phyloP scores from a whole-genome alignment of 2,113 vertebrate genomes.

The Neodontobutis hainanensis region DNA sequence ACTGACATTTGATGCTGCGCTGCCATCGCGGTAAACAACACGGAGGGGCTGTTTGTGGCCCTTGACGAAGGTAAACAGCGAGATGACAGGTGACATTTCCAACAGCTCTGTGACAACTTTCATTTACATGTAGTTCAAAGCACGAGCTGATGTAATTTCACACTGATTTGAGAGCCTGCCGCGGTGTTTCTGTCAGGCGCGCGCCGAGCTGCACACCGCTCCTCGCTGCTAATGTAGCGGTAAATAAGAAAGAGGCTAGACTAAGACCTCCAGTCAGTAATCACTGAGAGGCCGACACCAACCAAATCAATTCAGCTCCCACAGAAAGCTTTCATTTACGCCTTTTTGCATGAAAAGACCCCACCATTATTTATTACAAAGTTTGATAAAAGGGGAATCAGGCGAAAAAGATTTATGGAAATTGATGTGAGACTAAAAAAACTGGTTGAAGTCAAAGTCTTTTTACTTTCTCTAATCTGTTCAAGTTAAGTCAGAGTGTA shows the following conservation, averaged over 20 bases:
- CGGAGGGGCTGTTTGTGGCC: constrained; percentile 16
- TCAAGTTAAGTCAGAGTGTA: neutral
- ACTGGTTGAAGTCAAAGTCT: constrained; percentile 1
- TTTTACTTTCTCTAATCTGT: neutral
- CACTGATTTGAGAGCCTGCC: constrained; percentile 59
- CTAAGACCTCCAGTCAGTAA: constrained; percentile 66
- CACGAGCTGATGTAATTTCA: constrained; percentile 68
- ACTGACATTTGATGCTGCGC: neutral
- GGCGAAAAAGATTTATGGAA: constrained; percentile 6
- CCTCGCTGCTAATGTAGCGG: constrained; percentile 62
- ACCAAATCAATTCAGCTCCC: constrained; percentile 58
- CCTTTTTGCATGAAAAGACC: constrained; percentile 50
- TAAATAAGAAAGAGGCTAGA: constrained; percentile 66
- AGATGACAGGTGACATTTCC: constrained; percentile 68
- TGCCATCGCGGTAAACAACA: constrained; percentile 35
- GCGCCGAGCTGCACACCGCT: constrained; percentile 22
- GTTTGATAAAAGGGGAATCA: constrained; percentile 18
- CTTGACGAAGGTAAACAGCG: constrained; percentile 43
- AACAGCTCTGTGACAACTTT: constrained; percentile 56
- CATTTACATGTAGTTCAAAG: constrained; percentile 69
- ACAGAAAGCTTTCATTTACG: constrained; percentile 51
- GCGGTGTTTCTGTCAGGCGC: constrained; percentile 42
- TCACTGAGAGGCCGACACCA: constrained; percentile 52
- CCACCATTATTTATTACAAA: constrained; percentile 24
- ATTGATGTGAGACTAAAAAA: constrained; percentile 7